Percentiles rank a stretch among this genome's conserved stretches.
Evolutionary conservation across 2,888 invertebrate genomes (phyloP).

Genomic region (Monoplex corrugatus): DNA sequence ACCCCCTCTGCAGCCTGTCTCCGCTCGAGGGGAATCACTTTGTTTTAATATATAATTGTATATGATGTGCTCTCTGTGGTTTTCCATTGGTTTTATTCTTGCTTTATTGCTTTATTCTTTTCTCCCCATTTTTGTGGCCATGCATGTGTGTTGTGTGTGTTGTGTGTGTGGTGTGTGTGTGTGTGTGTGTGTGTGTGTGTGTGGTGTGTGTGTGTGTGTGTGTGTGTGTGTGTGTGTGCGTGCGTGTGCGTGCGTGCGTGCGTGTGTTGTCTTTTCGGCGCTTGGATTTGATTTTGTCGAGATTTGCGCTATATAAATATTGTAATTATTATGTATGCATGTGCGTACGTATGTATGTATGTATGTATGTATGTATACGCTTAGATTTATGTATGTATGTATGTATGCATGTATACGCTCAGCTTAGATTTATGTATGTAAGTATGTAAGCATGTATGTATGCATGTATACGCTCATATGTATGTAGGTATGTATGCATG

Average conservation of each 20-base stretch:
- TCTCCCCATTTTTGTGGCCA: no score
- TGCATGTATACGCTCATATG: background rate
- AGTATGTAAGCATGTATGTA: background rate
- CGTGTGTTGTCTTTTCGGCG: no score
- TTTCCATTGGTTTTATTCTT: no score
- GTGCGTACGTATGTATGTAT: background rate
- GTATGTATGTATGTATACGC: background rate
- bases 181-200: background rate
- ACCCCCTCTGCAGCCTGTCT: no score
- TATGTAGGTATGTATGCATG: background rate
- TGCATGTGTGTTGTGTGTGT: background rate
- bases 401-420: background rate
- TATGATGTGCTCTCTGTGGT: no score
- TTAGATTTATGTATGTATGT: background rate
- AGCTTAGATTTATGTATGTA: background rate
- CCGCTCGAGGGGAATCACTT: no score
- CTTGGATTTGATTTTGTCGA: no score
- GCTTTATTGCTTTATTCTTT: no score
- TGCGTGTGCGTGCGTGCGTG: no score
- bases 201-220: background rate
- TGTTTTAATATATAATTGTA: no score
- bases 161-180: constrained; percentile 6
- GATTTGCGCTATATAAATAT: no score
- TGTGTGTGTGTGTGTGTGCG: background rate
- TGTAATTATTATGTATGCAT: background rate